Evolutionary conservation across 1,140 invertebrate genomes (phyloP).

Genomic region (Zaprionus inermis): DNA sequence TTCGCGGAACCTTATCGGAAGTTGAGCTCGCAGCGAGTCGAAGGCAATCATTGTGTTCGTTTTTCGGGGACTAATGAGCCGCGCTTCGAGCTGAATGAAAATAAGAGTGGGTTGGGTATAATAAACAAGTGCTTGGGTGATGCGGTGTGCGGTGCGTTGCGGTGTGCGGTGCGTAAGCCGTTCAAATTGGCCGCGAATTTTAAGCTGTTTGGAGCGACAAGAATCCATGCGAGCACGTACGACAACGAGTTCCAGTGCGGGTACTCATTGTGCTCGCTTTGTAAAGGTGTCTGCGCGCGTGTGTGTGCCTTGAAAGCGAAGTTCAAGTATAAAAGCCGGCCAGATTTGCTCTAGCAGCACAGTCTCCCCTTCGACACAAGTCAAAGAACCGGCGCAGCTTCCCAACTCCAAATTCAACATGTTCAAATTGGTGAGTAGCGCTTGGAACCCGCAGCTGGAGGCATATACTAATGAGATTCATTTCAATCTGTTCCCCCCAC

Average conservation of each 20-base stretch:
- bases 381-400: constrained; percentile 52
- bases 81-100: constrained; percentile 64
- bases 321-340: constrained; percentile 77
- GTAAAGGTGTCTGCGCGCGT: constrained; percentile 11
- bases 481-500: background rate
- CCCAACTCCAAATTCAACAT: constrained; percentile 52
- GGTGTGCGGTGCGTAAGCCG: constrained; percentile 28
- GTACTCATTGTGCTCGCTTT: constrained; percentile 59
- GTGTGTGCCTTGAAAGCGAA: constrained; percentile 52
- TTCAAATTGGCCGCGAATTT: constrained; percentile 68
- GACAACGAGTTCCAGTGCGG: constrained; percentile 20
- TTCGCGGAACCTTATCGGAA: background rate
- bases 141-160: background rate
- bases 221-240: constrained; percentile 77
- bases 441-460: too few species aligned
- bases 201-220: constrained; percentile 63
- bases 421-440: constrained; percentile 84
- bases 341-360: constrained; percentile 50
- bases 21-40: too few species aligned
- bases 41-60: constrained; percentile 11
- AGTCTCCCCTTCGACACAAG: constrained; percentile 65
- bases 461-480: too few species aligned
- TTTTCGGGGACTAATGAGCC: constrained; percentile 53
- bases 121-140: constrained; percentile 11
- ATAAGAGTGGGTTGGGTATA: constrained; percentile 62